Evolutionary conservation across 2,888 invertebrate genomes (phyloP), one percentile per base, ranked within the genome.

Genomic region (Congeria kusceri): DNA sequence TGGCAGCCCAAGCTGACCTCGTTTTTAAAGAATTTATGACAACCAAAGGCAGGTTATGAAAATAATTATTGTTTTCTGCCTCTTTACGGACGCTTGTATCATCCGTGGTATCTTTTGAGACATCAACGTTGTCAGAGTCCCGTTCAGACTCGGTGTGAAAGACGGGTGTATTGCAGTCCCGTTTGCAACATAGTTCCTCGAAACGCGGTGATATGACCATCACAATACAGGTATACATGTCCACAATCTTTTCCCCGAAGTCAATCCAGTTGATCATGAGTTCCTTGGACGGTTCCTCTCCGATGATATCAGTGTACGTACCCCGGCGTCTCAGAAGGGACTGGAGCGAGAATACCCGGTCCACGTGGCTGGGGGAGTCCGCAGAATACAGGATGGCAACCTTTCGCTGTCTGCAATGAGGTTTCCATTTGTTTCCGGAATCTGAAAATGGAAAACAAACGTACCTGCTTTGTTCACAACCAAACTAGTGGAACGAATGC

Each of bases 21-120:
- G 23, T 28, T 59, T 68, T 68, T 46, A 68, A 59, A 3, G 68
- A 39, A 28, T 47, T 59, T n/a, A 68, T 25, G 58, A 68, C 68
- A 44, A 59, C 68, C 20, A 47, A 47, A 18, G 68, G 68, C 23
- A 68, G 59, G 5, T 66, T 66, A 29, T 63, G 63, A 9, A 44
- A 20, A 11, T 7, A 15, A 7, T 25, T 27, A 23, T 66, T 66
- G 39, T 39, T 39, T 15, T 39, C 39, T 39, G 9, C 15, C 9
- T 39, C 39, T 11, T 39, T 39, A 7, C 3, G 11, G 39, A 39
- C 9, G 15, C 39, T 7, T 13, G 39, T 39, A 39, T 39, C 9
- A 1, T 3, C 9, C 39, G 15, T 39, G 15, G 1, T 39, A 7
- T 13, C 39, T 3, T 3, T 39, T 13, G 39, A 39, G 1, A 39